Percentiles rank a stretch among this genome's conserved stretches.
Conservation (phyloP, 2,888 invertebrate species). For the Hydrotaea cyrtoneurina region DNA sequence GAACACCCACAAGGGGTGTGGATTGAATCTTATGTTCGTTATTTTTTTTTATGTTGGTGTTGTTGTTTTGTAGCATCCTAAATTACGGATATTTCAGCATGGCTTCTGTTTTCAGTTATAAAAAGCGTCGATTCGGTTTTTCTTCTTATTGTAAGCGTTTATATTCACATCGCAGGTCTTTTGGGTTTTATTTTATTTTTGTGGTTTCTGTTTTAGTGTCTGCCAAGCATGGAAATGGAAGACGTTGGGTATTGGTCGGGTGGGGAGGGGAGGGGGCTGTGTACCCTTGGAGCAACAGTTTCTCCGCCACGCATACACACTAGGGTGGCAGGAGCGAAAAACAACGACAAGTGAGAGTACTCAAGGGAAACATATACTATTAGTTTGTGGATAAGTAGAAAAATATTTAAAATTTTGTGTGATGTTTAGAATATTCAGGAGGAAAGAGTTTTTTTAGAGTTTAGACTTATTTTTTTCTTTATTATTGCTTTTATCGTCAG, state of each 20-base stretch:
- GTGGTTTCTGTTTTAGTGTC: not conserved
- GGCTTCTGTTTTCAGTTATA: conserved; percentile 16
- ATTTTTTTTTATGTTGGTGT: too few species aligned
- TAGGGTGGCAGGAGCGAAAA: not conserved
- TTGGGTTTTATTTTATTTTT: not conserved
- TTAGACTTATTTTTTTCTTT: too few species aligned
- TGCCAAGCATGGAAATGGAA: conserved; percentile 17
- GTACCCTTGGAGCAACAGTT: not conserved
- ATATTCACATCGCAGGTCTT: conserved; percentile 15
- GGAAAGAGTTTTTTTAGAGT: too few species aligned
- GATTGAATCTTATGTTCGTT: conserved; percentile 14
- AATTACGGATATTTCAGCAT: not conserved
- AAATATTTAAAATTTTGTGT: too few species aligned
- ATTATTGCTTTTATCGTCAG: too few species aligned
- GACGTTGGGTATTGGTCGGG: too few species aligned
- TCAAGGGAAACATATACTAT: too few species aligned
- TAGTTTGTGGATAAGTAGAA: too few species aligned
- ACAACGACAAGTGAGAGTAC: too few species aligned
- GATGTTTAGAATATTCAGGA: too few species aligned
- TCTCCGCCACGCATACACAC: not conserved
- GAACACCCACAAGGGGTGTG: not conserved
- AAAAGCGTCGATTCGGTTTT: not conserved
- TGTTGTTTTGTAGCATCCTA: conserved; percentile 1
- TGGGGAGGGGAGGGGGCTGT: not conserved
- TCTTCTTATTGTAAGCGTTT: not conserved